Base-by-base conservation (phyloP, 1,140 invertebrate genomes). In the Polyergus mexicanus region DNA sequence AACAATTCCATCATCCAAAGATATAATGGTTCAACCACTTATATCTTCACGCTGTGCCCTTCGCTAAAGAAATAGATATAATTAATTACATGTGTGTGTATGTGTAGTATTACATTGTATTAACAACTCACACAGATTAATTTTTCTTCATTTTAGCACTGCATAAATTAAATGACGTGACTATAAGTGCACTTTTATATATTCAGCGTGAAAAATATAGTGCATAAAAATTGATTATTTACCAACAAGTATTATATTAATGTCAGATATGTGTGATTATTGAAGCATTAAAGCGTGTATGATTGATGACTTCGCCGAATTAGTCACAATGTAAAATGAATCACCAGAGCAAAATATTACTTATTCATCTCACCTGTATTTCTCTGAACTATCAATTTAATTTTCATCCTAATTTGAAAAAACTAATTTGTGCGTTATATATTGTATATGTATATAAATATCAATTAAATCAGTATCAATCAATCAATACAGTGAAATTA, bases 31-130 rank as follows among this genome's bases (percentile, higher is more conserved):
- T 90, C 47, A 86, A 83, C 77, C 84, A 69, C 68, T 78, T 90
- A 87, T 87, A 92, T 63, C 56, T 68, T 68, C 78, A 90, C 8
- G 84, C 58, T 69, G 78, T 91, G 58, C 66, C n/a, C 86, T 91
- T 92, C 71, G 80, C 91, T 92, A 92, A 84, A 89, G 89, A 92
- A 92, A 91, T 88, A 89, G 72, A 92, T 74, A 90, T 68, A 10
- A 89, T 88, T 86, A 88, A 81, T 91, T 84, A 89, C 56, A 58
- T 35, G 7, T 58, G 10, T 58, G n/a, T 22, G 13, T 58, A 2
- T 86, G 63, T 86, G 38, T 62, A 83, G 58, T 85, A 68, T 75
- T 62, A 71, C 16, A 44, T 44, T 44, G 0, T 47, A 13, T 60
- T 65, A 65, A 25, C 13, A 51, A 83, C 71, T 80, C 28, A 25